Conservation (phyloP, 2,888 invertebrate genomes). For the Pyralis farinalis region DNA sequence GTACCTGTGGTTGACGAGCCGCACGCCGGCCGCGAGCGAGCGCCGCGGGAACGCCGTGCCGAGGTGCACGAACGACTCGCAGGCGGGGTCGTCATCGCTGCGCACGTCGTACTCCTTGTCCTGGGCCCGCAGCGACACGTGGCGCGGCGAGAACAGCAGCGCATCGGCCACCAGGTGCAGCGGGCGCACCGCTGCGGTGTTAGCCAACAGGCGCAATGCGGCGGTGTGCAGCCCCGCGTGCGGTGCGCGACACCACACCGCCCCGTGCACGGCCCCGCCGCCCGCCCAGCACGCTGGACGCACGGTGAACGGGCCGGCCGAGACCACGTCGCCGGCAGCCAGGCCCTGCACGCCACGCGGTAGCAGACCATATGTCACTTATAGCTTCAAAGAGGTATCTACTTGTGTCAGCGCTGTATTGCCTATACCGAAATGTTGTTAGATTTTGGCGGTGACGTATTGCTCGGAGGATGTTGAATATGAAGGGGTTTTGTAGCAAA, state of each 20-base stretch:
- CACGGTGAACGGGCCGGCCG: too few relatives aligned
- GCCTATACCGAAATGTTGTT: too few relatives aligned
- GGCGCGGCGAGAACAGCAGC: conserved; percentile 36
- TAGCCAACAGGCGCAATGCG: conserved; percentile 37
- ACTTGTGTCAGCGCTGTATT: too few relatives aligned
- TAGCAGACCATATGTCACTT: too few relatives aligned
- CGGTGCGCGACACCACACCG: conserved; percentile 23
- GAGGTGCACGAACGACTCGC: conserved; percentile 53
- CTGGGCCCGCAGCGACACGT: conserved; percentile 48
- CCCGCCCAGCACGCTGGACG: too few relatives aligned
- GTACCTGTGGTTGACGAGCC: conserved; percentile 53
- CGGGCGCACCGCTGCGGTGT: conserved; percentile 41
- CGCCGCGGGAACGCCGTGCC: conserved; percentile 52
- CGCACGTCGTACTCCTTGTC: conserved; percentile 60
- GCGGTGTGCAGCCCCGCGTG: conserved; percentile 42
- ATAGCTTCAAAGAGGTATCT: too few relatives aligned
- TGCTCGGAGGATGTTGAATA: too few relatives aligned
- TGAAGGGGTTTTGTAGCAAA: too few relatives aligned
- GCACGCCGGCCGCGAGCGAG: conserved; percentile 37
- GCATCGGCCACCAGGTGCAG: conserved; percentile 53
- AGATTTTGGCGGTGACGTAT: too few relatives aligned
- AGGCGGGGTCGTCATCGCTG: conserved; percentile 47
- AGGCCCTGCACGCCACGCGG: too few relatives aligned
- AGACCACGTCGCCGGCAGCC: too few relatives aligned
- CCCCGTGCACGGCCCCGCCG: too few relatives aligned